These are phyloP conservation scores for Eremobia ochroleuca DNA, from an alignment of 2,888 invertebrate genomes.

Conservation along the genomic window DNA sequence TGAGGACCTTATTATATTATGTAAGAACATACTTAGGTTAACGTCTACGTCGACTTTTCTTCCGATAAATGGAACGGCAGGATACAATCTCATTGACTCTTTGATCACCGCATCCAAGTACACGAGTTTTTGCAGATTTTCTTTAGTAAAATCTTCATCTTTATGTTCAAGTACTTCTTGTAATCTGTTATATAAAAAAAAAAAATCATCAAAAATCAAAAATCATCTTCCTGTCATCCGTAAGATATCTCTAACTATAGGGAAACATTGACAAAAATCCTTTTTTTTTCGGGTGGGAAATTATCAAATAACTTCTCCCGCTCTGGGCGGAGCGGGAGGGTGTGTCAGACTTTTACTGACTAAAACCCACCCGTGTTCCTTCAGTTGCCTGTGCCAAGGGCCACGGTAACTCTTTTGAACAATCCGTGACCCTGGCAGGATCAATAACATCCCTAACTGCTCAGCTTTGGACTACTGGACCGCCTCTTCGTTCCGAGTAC, in stretches of 20 bases:
- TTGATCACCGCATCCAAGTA: constrained; percentile 49
- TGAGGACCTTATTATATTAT: background rate
- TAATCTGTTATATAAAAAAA: too few species aligned
- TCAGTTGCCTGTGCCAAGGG: too few species aligned
- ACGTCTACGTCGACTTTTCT: constrained; percentile 46
- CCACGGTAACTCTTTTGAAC: too few species aligned
- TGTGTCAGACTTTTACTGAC: too few species aligned
- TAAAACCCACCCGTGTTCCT: too few species aligned
- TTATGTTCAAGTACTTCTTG: constrained; percentile 26
- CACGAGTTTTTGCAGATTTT: constrained; percentile 35
- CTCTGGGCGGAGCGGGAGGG: too few species aligned
- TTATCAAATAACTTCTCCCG: too few species aligned
- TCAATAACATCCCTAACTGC: too few species aligned
- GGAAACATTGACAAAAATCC: too few species aligned
- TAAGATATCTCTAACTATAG: background rate
- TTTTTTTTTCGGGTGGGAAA: too few species aligned
- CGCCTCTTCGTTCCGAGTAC: background rate
- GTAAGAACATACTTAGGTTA: constrained; percentile 42
- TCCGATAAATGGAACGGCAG: constrained; percentile 31
- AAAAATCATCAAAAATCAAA: too few species aligned
- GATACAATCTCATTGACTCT: constrained; percentile 57
- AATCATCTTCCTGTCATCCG: background rate
- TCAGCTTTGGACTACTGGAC: background rate
- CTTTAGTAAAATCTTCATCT: constrained; percentile 33
- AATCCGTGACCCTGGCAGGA: too few species aligned